A percentile compares a stretch with the other conserved stretches of the same genome.
Conservation (phyloP, 37 sponge, comb jelly and placozoan genomes). For the Geodia barretti region DNA sequence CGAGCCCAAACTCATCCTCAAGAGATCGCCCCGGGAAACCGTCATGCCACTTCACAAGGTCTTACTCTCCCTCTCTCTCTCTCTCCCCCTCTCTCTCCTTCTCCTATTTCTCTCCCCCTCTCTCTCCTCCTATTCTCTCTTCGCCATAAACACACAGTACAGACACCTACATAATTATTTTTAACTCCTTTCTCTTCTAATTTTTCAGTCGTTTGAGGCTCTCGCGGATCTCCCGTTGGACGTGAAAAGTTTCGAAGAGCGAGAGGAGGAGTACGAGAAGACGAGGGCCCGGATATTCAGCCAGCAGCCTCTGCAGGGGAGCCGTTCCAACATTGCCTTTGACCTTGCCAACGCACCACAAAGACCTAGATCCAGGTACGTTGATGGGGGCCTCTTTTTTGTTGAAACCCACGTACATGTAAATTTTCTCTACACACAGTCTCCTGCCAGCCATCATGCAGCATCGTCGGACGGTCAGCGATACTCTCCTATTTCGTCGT, state of each 20-base stretch:
- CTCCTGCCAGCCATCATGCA: constrained; percentile 42
- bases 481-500: constrained; percentile 30
- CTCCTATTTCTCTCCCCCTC: too few species aligned
- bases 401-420: not conserved
- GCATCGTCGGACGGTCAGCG: constrained; percentile 67
- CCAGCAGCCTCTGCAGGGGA: constrained; percentile 30
- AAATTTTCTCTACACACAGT: not conserved
- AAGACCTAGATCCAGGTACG: not conserved
- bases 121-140: too few species aligned
- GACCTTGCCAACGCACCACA: constrained; percentile 1
- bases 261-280: constrained; percentile 83
- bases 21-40: constrained; percentile 31
- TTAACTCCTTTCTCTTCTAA: not conserved
- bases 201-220: constrained; percentile 9
- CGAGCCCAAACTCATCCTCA: constrained; percentile 75
- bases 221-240: constrained; percentile 12
- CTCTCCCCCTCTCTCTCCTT: too few species aligned
- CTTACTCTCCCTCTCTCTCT: too few species aligned
- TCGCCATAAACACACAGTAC: too few species aligned
- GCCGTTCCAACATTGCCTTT: constrained; percentile 1
- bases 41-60: not conserved
- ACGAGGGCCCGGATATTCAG: constrained; percentile 86
- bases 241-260: constrained; percentile 70
- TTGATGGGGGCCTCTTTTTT: not conserved
- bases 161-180: not conserved